These are phyloP conservation scores for Papilio polyxenes DNA, from an alignment of 1,140 invertebrate genomes.

Conservation along the genomic window DNA sequence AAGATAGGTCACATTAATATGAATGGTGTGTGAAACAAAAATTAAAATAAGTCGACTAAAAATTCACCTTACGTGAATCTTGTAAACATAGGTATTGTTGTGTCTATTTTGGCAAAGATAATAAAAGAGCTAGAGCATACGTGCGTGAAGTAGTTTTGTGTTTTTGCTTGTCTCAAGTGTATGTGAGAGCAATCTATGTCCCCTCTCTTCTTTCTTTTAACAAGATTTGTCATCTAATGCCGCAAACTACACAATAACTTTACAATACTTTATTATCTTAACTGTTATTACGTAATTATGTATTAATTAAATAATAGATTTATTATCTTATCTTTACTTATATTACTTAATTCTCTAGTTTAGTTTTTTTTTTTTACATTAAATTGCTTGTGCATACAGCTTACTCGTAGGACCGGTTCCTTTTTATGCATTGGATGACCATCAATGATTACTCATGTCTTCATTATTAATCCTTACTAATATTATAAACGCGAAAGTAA, in stretches of 20 bases:
- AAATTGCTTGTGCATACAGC: too few relatives aligned
- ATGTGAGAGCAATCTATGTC: neutral
- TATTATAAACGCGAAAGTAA: too few relatives aligned
- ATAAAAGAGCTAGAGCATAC: neutral
- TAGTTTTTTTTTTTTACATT: neutral
- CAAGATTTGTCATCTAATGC: neutral
- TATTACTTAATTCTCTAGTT: neutral
- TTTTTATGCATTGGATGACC: too few relatives aligned
- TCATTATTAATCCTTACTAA: too few relatives aligned
- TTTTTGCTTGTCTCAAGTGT: neutral
- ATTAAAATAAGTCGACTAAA: too few relatives aligned
- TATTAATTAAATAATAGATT: neutral
- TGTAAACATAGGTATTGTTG: too few relatives aligned
- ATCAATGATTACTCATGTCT: too few relatives aligned
- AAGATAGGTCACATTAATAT: conserved; percentile 35
- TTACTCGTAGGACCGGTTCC: too few relatives aligned
- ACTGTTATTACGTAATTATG: neutral
- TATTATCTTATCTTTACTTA: neutral
- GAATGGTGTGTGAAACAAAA: neutral
- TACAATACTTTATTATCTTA: neutral
- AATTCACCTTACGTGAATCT: too few relatives aligned
- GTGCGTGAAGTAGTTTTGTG: neutral
- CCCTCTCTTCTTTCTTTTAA: neutral
- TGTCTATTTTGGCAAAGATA: too few relatives aligned
- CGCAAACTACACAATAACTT: neutral